Percentiles rank a stretch among this genome's conserved stretches.
Evolutionary conservation across 2,797 vertebrate species (phyloP).

Genomic region (Intellagama lesueurii): DNA sequence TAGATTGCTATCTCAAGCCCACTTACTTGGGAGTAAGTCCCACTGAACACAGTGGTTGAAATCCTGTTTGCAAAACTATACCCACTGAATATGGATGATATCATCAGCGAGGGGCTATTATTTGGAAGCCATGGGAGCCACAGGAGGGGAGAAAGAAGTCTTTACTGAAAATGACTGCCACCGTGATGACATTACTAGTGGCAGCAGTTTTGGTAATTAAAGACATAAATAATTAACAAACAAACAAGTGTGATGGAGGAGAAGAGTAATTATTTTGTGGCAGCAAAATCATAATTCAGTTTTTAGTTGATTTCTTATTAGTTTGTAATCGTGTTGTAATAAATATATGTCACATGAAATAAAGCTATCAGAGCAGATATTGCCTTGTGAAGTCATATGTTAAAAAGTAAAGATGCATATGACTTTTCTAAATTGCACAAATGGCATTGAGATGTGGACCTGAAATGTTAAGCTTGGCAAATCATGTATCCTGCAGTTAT

Average conservation of each 20-base stretch:
- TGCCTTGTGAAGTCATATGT: neutral
- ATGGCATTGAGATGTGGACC: neutral
- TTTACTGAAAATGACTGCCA: neutral
- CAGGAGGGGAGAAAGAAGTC: too few relatives aligned
- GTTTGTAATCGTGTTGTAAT: constrained; percentile 2
- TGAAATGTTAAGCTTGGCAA: neutral
- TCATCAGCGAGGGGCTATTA: too few relatives aligned
- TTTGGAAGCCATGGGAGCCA: too few relatives aligned
- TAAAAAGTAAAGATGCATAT: too few relatives aligned
- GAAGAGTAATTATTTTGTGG: neutral
- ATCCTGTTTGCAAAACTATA: too few relatives aligned
- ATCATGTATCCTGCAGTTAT: neutral
- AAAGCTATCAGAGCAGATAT: neutral
- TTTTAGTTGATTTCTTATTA: neutral
- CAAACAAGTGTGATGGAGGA: neutral
- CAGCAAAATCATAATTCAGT: neutral
- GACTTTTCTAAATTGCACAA: too few relatives aligned
- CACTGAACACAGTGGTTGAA: too few relatives aligned
- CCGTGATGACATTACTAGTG: too few relatives aligned
- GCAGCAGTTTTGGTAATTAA: neutral
- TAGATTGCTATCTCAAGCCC: neutral
- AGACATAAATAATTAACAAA: neutral
- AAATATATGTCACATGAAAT: neutral
- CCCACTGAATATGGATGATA: too few relatives aligned
- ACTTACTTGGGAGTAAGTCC: neutral